Conservation (phyloP, 2,797 vertebrate species). For the Fringilla coelebs region DNA sequence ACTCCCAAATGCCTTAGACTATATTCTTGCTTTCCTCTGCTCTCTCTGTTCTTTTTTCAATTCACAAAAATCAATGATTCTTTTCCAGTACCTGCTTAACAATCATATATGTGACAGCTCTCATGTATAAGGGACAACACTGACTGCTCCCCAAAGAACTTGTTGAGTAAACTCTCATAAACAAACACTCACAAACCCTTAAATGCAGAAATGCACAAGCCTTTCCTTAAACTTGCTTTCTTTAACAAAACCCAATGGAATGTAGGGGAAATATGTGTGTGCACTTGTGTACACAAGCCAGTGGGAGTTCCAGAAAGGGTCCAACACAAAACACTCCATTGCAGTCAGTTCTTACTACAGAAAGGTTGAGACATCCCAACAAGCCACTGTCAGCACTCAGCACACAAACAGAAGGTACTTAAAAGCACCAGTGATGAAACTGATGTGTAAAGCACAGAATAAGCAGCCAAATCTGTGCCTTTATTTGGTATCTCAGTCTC, state of each 20-base stretch:
- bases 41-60: not conserved
- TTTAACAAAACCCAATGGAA: not conserved
- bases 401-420: not conserved
- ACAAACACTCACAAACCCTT: not conserved
- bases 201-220: not conserved
- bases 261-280: not conserved
- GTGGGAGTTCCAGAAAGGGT: not conserved
- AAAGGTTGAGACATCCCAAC: not conserved
- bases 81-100: not conserved
- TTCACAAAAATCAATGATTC: not conserved
- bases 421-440: not conserved
- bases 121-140: not conserved
- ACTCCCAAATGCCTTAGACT: not conserved
- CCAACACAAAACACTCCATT: not conserved
- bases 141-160: not conserved
- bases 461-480: not conserved
- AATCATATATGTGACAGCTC: not conserved
- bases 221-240: not conserved
- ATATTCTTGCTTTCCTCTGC: not conserved
- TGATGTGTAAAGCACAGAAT: not conserved
- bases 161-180: not conserved
- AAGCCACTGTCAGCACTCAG: not conserved
- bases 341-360: not conserved
- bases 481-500: not conserved
- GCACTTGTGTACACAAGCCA: not conserved